Base-by-base conservation (phyloP, 2,888 invertebrate species). In the Parnassius glacialis region DNA sequence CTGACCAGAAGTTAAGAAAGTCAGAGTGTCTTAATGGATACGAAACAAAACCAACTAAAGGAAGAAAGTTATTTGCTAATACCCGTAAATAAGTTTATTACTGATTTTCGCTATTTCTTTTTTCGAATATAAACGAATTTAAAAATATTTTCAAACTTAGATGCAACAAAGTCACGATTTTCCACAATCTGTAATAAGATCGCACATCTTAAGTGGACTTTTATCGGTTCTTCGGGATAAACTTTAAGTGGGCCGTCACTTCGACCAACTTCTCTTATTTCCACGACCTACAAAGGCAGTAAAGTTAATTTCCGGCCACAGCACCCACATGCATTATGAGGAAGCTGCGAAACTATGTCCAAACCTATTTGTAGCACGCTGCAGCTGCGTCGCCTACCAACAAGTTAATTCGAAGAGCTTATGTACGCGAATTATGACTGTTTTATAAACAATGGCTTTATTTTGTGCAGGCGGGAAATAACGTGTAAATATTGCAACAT, bases 201-300 rank as follows among this genome's bases (percentile, higher is more conserved):
- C 54, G 50, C 44, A 25, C 25, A 43, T 54, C 54, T 54, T 51
- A 51, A 62, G 45, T 9, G 42, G n/a, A 55, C 44, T 58, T 62
- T 58, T 62, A 62, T 57, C 58, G 51, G 51, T 47, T 13, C 13
- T 44, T 58, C 48, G 41, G 45, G 44, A 50, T 50, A 45, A 62
- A 62, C 51, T 62, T 62, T 34, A 58, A 62, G 62, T 62, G 62
- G 58, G 55, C 58, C 62, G 62, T 58, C 62, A 58, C 54, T 52
- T 41, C 13, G 12, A 44, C 34, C 59, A 52, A 59, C 52, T 62
- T 45, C 44, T 44, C 54, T 45, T 59, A 62, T 62, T 62, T 55
- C 62, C 54, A 42, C 52, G 57, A 62, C 62, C 58, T 54, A 62
- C 54, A 62, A 61, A 62, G 50, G 54, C 58, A 54, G 62, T 58